Evolutionary conservation across 2,113 vertebrate genomes (phyloP).

Genomic region (Oryzias melastigma): DNA sequence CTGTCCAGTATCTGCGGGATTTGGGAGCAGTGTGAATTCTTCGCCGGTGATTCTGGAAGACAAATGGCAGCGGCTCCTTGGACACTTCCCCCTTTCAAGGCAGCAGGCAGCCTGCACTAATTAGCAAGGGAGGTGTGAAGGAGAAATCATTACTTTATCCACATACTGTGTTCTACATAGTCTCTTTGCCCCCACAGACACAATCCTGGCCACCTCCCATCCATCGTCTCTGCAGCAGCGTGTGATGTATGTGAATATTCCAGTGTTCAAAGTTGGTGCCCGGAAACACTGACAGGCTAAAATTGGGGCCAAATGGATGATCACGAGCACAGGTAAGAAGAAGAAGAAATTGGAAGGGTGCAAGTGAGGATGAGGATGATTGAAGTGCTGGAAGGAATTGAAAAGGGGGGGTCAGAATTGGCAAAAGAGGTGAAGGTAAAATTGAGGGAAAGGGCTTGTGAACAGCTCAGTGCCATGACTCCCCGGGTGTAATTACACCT

Average conservation of each 20-base stretch:
- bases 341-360: background rate
- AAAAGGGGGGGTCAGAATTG: constrained; percentile 10
- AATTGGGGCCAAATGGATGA: constrained; percentile 38
- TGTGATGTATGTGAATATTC: constrained; percentile 15
- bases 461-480: constrained; percentile 34
- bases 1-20: constrained; percentile 62
- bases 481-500: constrained; percentile 56
- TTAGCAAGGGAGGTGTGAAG: constrained; percentile 79
- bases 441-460: constrained; percentile 17
- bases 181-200: constrained; percentile 30
- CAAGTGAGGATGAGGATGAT: constrained; percentile 23
- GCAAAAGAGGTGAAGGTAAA: constrained; percentile 23
- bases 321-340: constrained; percentile 9
- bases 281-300: constrained; percentile 21
- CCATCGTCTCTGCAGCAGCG: constrained; percentile 35
- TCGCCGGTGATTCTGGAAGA: constrained; percentile 77
- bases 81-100: constrained; percentile 66
- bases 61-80: constrained; percentile 75
- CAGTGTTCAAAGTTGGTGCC: constrained; percentile 7
- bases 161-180: constrained; percentile 68
- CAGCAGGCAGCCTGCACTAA: constrained; percentile 74
- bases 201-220: constrained; percentile 46
- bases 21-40: constrained; percentile 56
- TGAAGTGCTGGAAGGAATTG: constrained; percentile 23
- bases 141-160: constrained; percentile 79